Conservation (phyloP, 1,140 invertebrate species). For the Dolichoris vasculosae region DNA sequence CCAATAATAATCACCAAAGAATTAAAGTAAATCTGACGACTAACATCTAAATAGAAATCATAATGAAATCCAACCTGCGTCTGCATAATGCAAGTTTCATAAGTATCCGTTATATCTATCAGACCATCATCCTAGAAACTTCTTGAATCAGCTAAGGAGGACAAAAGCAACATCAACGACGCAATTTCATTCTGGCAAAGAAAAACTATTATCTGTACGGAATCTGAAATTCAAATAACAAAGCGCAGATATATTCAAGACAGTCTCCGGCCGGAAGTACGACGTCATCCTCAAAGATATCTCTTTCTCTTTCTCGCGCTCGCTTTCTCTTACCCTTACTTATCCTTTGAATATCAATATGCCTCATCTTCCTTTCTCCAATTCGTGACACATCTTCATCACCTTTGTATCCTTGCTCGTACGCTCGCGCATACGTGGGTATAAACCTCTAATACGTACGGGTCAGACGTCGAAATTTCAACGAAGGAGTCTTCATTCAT, state of each 20-base stretch:
- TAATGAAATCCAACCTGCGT: slow-evolving; percentile 28
- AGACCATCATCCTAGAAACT: background rate
- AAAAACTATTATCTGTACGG: slow-evolving; percentile 21
- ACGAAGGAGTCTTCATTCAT: background rate
- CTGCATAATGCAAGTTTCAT: background rate
- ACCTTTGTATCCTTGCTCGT: background rate
- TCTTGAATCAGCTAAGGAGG: background rate
- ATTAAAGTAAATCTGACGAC: background rate
- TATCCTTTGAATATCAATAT: slow-evolving; percentile 21
- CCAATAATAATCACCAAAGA: slow-evolving; percentile 3
- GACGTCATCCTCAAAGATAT: background rate
- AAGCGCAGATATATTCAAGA: background rate
- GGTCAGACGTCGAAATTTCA: background rate
- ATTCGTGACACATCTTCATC: slow-evolving; percentile 43
- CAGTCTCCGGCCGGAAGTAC: background rate
- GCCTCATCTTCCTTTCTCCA: background rate
- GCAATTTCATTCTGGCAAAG: slow-evolving; percentile 3
- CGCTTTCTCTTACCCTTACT: background rate
- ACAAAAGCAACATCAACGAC: background rate
- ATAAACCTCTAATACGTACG: background rate
- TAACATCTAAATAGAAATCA: slow-evolving; percentile 37
- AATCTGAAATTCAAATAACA: slow-evolving; percentile 42
- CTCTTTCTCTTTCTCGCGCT: background rate
- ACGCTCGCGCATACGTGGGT: background rate
- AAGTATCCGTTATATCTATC: slow-evolving; percentile 14